A percentile compares a stretch with the other conserved stretches of the same genome.
These are phyloP conservation scores for Melanerpes aurifrons DNA, from an alignment of 2,113 vertebrate genomes.

Conservation along the genomic window DNA sequence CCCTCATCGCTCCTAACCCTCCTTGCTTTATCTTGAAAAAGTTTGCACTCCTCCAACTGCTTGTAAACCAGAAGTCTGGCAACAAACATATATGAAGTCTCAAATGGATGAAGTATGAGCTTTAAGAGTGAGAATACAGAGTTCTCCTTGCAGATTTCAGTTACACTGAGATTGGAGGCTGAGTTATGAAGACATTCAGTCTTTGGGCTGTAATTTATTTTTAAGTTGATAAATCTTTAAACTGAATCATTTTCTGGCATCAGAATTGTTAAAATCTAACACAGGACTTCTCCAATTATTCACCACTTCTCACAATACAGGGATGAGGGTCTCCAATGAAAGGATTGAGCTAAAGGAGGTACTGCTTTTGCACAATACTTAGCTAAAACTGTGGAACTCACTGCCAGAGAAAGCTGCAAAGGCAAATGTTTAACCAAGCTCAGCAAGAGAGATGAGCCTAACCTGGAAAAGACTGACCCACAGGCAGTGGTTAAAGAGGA, in stretches of 20 bases:
- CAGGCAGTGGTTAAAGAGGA: not conserved
- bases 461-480: not conserved
- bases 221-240: not conserved
- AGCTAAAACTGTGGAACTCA: not conserved
- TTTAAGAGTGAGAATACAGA: not conserved
- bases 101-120: not conserved
- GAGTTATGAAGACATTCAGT: not conserved
- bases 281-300: not conserved
- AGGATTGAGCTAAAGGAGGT: not conserved
- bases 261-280: not conserved
- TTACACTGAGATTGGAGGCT: not conserved
- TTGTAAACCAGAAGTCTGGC: not conserved
- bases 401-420: not conserved
- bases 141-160: not conserved
- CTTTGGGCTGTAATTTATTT: not conserved
- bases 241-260: not conserved
- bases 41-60: not conserved
- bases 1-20: not conserved
- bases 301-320: not conserved
- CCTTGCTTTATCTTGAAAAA: not conserved
- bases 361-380: not conserved
- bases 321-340: not conserved
- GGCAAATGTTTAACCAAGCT: not conserved
- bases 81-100: not conserved
- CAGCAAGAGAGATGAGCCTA: not conserved